Evolutionary conservation across 2,113 vertebrate genomes (phyloP), one percentile per base, ranked within the genome.

Genomic region (Fulmarus glacialis): DNA sequence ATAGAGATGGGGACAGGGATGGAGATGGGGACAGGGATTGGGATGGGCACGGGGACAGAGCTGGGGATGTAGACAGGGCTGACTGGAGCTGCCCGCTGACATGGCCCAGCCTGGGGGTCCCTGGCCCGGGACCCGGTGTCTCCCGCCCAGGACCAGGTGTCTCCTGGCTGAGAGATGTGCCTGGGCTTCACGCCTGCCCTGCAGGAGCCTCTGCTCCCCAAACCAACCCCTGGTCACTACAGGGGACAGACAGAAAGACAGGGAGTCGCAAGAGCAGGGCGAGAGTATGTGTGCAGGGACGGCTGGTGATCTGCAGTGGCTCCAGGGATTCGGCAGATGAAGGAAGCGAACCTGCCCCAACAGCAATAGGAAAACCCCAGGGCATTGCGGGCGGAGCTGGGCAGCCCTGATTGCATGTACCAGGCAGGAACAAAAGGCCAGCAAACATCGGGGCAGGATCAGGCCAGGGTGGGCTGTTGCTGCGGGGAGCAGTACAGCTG

Each of bases 371-470:
- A 58, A 52, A 64, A 38, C 4, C 20, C 15, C 23, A 3, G 29
- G 11, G 16, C 42, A 19, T 2, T 29, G 24, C 3, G 5, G 29
- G 47, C 4, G 12, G 19, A 63, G 8, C 4, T 10, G 47, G 13
- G 6, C 32, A 84, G 30, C 27, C 17, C 36, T 40, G 18, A 4
- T 1, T 7, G 5, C 22, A 45, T 0, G 0, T 24, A 10, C 12
- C 34, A 48, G n/a, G 8, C 2, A 14, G 52, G 40, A 70, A 14
- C 1, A 38, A 47, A 59, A 68, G 12, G 14, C 3, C 30, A 48
- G n/a, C 4, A 3, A 63, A 2, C 1, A 6, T 8, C 5, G 6
- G 16, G 30, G 8, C 17, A 60, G 32, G 23, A 45, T 32, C 32
- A 21, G 5, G 0, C 10, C 20, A 12, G 18, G 34, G 11, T 11